Evolutionary conservation across 2,888 invertebrate genomes (phyloP).

Genomic region (Elysia crispata): DNA sequence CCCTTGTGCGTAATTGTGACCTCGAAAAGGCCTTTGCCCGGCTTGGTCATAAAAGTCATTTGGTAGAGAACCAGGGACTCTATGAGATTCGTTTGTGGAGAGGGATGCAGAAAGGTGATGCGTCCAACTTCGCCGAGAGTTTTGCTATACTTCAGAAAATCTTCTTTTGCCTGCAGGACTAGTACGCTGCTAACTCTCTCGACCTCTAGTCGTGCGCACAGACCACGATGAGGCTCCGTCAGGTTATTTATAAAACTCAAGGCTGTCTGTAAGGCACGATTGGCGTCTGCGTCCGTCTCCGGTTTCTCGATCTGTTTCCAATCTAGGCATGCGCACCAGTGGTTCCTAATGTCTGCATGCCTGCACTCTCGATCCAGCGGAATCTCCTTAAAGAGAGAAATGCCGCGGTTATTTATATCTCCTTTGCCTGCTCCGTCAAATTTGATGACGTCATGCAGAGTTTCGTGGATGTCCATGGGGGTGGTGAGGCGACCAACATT

Average conservation of each 20-base stretch:
- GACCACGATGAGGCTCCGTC: neutral
- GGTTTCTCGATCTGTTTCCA: constrained; percentile 84
- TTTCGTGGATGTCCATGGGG: constrained; percentile 92
- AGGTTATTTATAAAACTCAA: neutral
- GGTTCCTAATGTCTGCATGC: constrained; percentile 93
- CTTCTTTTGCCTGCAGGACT: neutral
- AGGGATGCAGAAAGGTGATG: neutral
- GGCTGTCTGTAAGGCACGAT: constrained; percentile 50
- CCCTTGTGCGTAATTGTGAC: constrained; percentile 83
- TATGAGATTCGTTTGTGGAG: neutral
- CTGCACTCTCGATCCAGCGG: constrained; percentile 88
- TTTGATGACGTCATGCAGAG: constrained; percentile 85
- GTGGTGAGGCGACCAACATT: constrained; percentile 87
- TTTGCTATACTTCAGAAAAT: neutral
- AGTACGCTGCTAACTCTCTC: neutral
- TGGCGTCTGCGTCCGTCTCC: constrained; percentile 56
- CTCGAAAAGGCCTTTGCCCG: constrained; percentile 89
- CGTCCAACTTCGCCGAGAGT: neutral
- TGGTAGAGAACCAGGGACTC: constrained; percentile 83
- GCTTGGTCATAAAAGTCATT: constrained; percentile 85
- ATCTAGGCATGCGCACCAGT: constrained; percentile 95
- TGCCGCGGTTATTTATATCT: constrained; percentile 62
- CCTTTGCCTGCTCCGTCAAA: constrained; percentile 70
- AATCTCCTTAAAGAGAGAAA: constrained; percentile 72
- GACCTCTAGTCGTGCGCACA: neutral